phyloP scores from a whole-genome alignment of 2,797 vertebrate genomes.

The Lycodopsis pacificus region DNA sequence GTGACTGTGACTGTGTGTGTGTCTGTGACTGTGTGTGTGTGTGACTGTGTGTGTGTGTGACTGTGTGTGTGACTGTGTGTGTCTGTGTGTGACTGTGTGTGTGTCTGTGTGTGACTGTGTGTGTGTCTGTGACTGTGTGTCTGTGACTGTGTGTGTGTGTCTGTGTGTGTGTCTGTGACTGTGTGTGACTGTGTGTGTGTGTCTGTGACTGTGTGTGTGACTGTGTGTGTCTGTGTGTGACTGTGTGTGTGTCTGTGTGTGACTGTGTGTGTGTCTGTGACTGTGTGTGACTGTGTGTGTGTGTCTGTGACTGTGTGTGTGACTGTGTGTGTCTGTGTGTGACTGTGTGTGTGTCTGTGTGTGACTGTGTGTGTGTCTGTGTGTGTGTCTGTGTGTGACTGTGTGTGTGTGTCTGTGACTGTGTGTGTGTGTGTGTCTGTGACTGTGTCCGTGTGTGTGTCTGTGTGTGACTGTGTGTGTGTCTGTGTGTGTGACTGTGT shows the following conservation, averaged over 20 bases:
- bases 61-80: conserved; percentile 4
- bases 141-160: conserved; percentile 2
- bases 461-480: neutral
- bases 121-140: conserved; percentile 9
- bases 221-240: no score
- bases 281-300: neutral
- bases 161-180: conserved; percentile 7
- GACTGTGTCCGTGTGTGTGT: conserved; percentile 14
- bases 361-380: neutral
- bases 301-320: no score
- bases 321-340: conserved; percentile 9
- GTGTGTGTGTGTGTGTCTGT: conserved; percentile 7
- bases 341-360: neutral
- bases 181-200: no score
- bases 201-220: neutral
- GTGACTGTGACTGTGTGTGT: conserved; percentile 1
- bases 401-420: neutral
- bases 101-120: neutral
- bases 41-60: conserved; percentile 3
- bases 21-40: neutral
- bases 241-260: neutral
- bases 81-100: no score
- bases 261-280: neutral
- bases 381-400: neutral
- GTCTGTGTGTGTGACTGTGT: neutral